These are phyloP conservation scores for Probosciger aterrimus DNA, from an alignment of 2,113 vertebrate genomes.

Conservation along the genomic window DNA sequence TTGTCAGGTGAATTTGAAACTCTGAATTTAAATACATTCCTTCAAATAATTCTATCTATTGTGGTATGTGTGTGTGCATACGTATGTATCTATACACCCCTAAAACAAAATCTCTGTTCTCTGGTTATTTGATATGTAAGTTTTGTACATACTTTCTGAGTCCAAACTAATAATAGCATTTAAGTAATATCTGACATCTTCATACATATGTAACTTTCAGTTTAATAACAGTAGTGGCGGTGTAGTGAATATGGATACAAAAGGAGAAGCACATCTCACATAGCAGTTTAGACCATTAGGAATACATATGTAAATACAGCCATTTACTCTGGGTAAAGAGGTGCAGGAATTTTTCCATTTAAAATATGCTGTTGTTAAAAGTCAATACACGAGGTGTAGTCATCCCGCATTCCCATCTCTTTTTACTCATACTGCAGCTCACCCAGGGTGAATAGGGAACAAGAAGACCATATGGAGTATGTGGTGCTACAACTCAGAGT, in stretches of 20 bases:
- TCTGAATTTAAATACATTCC: background rate
- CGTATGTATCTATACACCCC: background rate
- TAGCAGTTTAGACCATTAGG: background rate
- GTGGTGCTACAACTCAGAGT: conserved; percentile 1
- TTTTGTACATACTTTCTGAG: background rate
- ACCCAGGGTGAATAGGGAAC: conserved; percentile 25
- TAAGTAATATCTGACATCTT: background rate
- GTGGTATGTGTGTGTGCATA: background rate
- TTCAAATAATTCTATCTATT: background rate
- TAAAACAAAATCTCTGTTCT: background rate
- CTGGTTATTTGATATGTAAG: background rate
- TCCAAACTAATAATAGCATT: background rate
- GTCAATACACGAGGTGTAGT: background rate
- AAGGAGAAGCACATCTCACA: background rate
- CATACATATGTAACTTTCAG: background rate
- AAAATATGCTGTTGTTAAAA: background rate
- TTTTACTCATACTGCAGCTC: background rate
- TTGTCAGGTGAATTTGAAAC: background rate
- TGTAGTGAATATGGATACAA: background rate
- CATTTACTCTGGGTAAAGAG: background rate
- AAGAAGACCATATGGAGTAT: conserved; percentile 40
- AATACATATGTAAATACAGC: background rate
- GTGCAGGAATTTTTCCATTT: background rate
- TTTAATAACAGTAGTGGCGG: background rate
- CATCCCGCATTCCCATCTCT: background rate